These are phyloP conservation scores for Lates japonicus DNA, from an alignment of 2,797 vertebrate genomes.

Conservation along the genomic window DNA sequence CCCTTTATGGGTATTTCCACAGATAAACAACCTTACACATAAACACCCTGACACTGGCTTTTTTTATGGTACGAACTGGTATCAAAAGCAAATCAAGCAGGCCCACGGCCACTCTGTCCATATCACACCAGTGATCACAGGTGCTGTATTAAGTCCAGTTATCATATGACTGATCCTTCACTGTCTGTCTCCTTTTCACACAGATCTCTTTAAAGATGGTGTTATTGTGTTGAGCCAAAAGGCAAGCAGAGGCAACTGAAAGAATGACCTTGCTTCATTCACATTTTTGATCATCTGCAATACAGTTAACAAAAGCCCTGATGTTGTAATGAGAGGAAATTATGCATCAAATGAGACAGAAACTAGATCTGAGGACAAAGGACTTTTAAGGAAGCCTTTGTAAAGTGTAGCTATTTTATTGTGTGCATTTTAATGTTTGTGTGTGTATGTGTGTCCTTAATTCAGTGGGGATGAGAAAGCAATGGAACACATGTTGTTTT, in stretches of 20 bases:
- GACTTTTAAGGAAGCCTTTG: neutral
- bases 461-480: neutral
- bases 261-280: constrained; percentile 12
- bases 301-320: constrained; percentile 48
- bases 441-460: constrained; percentile 3
- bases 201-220: neutral
- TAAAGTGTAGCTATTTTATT: neutral
- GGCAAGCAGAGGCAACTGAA: constrained; percentile 2
- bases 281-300: constrained; percentile 23
- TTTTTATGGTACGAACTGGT: constrained; percentile 39
- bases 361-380: constrained; percentile 29
- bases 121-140: constrained; percentile 18
- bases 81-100: neutral
- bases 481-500: constrained; percentile 32
- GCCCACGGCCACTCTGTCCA: neutral
- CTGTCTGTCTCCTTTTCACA: constrained; percentile 10
- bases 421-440: neutral
- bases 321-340: neutral
- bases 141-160: constrained; percentile 5
- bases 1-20: constrained; percentile 62
- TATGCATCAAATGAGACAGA: constrained; percentile 19
- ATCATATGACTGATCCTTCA: constrained; percentile 23
- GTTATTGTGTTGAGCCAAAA: constrained; percentile 1
- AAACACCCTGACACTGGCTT: constrained; percentile 15
- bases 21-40: constrained; percentile 29